phyloP scores from a whole-genome alignment of 1,140 invertebrate genomes.

The Drosophila funebris region DNA sequence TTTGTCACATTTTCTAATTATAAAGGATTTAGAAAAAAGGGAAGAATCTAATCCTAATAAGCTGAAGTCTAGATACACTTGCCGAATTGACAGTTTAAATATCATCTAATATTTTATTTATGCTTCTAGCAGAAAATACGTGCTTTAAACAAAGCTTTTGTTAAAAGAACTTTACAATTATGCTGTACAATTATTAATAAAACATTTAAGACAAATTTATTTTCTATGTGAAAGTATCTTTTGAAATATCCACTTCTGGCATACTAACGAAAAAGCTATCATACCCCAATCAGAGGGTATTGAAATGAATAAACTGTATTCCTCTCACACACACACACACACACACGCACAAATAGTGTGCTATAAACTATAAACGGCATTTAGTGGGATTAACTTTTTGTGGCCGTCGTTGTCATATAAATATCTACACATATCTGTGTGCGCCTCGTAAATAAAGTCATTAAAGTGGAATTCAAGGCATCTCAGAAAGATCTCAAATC shows the following conservation, averaged over 20 bases:
- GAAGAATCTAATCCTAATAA: neutral
- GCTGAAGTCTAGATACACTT: neutral
- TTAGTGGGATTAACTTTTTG: constrained; percentile 80
- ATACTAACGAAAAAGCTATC: constrained; percentile 1
- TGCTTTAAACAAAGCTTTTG: no score
- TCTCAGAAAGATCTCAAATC: constrained; percentile 40
- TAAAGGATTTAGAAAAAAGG: constrained; percentile 2
- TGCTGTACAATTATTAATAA: neutral
- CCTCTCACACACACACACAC: constrained; percentile 20
- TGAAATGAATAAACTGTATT: constrained; percentile 8
- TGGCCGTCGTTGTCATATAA: constrained; percentile 67
- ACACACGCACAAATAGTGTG: constrained; percentile 33
- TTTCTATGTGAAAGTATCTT: neutral
- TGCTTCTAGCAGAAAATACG: no score
- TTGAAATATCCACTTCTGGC: neutral
- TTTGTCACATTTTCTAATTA: constrained; percentile 37
- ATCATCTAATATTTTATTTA: no score
- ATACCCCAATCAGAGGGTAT: constrained; percentile 1
- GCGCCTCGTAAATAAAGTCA: constrained; percentile 77
- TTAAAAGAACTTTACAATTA: no score
- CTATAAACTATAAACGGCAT: constrained; percentile 80
- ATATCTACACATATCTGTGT: constrained; percentile 54
- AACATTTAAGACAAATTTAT: neutral
- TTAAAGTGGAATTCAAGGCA: constrained; percentile 70
- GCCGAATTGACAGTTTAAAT: no score